Evolutionary conservation across 2,888 invertebrate genomes (phyloP).

Genomic region (Unio pictorum): DNA sequence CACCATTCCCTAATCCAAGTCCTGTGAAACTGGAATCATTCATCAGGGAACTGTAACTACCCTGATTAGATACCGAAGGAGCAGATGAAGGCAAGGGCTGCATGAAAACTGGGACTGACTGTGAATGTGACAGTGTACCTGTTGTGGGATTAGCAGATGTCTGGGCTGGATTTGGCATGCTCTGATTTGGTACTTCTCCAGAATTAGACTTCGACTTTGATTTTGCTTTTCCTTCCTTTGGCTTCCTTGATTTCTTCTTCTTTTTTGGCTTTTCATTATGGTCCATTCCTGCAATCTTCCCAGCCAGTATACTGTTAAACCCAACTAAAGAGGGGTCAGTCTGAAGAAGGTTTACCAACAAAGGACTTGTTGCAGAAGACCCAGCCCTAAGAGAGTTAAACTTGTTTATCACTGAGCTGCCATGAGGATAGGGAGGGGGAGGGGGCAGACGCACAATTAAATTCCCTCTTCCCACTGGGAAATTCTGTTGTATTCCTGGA

Average conservation of each 20-base stretch:
- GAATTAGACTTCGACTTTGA: slow-evolving; percentile 9
- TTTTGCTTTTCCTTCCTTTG: slow-evolving; percentile 43
- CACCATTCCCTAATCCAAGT: not conserved
- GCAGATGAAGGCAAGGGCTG: slow-evolving; percentile 19
- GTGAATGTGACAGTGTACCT: slow-evolving; percentile 15
- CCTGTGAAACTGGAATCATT: not conserved
- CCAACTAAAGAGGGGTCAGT: slow-evolving; percentile 77
- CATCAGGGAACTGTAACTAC: not conserved
- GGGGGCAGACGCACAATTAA: slow-evolving; percentile 50
- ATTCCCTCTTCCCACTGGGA: slow-evolving; percentile 21
- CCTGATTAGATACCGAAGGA: slow-evolving; percentile 3
- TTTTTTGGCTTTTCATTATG: slow-evolving; percentile 47
- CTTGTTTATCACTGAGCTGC: slow-evolving; percentile 53
- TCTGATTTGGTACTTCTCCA: slow-evolving; percentile 37
- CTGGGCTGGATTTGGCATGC: slow-evolving; percentile 33
- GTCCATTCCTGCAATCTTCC: slow-evolving; percentile 42
- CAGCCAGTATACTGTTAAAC: slow-evolving; percentile 40
- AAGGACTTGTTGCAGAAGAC: slow-evolving; percentile 81
- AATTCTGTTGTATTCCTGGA: slow-evolving; percentile 26
- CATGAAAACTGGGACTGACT: slow-evolving; percentile 20
- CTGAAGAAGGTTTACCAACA: slow-evolving; percentile 92
- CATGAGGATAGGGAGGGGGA: slow-evolving; percentile 59
- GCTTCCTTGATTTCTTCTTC: slow-evolving; percentile 54
- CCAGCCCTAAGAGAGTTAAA: slow-evolving; percentile 51
- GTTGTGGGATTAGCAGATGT: slow-evolving; percentile 4